Evolutionary conservation across 53 echinoderm and acorn worm species (phyloP).

Genomic region (Patiria pectinifera): DNA sequence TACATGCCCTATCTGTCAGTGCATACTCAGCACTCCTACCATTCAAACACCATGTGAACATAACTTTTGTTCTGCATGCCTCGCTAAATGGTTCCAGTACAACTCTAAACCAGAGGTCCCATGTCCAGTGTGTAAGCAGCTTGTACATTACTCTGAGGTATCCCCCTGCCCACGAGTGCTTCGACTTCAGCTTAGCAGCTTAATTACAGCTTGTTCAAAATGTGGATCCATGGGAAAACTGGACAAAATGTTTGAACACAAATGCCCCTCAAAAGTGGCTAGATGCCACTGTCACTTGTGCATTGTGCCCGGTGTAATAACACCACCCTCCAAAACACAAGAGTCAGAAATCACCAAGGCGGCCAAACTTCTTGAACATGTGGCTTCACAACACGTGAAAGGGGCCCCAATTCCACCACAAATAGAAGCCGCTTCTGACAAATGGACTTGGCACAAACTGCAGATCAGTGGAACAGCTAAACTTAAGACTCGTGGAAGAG

Average conservation of each 20-base stretch:
- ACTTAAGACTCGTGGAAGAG: conserved; percentile 22
- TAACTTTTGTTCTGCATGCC: conserved; percentile 17
- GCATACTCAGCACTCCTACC: conserved; percentile 21
- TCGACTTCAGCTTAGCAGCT: conserved; percentile 12
- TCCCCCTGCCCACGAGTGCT: conserved; percentile 23
- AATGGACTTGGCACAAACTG: conserved; percentile 37
- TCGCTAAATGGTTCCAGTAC: conserved; percentile 6
- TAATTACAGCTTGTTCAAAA: conserved; percentile 36
- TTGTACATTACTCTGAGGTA: conserved; percentile 9
- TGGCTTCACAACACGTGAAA: background rate
- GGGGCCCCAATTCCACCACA: conserved; percentile 30
- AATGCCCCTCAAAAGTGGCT: conserved; percentile 6
- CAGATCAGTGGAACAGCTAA: conserved; percentile 11
- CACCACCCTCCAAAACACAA: background rate
- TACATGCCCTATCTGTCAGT: conserved; percentile 28
- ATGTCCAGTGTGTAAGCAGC: conserved; percentile 28
- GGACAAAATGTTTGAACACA: background rate
- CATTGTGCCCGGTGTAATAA: background rate
- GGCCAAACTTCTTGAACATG: conserved; percentile 24
- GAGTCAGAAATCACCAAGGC: conserved; percentile 21
- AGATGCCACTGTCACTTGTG: conserved; percentile 15
- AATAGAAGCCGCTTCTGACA: conserved; percentile 35
- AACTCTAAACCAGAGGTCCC: conserved; percentile 3
- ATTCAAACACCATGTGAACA: conserved; percentile 29
- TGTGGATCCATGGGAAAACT: conserved; percentile 33